Percentiles rank a stretch among this genome's conserved stretches.
Conservation (phyloP, 2,888 invertebrate species). For the Alloscopus bannaensis region DNA sequence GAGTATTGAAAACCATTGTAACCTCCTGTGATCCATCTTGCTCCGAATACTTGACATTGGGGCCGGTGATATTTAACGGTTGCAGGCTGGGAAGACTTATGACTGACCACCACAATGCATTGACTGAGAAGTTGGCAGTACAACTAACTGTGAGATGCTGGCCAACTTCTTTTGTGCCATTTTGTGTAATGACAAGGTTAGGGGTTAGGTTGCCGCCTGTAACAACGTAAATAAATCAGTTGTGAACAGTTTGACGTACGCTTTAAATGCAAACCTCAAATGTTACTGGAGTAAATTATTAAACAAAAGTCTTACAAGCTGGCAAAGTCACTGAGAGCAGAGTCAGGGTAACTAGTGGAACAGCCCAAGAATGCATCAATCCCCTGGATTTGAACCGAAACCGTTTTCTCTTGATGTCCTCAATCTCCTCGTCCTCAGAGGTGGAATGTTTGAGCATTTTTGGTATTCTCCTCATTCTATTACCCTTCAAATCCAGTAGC, state of each 20-base stretch:
- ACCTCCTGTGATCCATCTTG: constrained; percentile 76
- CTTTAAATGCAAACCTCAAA: background rate
- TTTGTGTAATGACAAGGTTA: constrained; percentile 35
- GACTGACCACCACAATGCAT: constrained; percentile 55
- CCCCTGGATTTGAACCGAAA: background rate
- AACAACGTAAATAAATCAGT: background rate
- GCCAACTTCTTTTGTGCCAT: constrained; percentile 49
- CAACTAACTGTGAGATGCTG: constrained; percentile 39
- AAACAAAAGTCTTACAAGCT: constrained; percentile 31
- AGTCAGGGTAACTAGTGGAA: background rate
- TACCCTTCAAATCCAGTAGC: background rate
- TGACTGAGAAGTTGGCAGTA: constrained; percentile 38
- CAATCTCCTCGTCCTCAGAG: constrained; percentile 22
- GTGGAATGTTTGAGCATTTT: constrained; percentile 57
- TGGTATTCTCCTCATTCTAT: constrained; percentile 10
- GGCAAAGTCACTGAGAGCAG: constrained; percentile 7
- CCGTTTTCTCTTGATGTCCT: constrained; percentile 8
- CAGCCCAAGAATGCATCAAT: background rate
- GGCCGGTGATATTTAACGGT: constrained; percentile 29
- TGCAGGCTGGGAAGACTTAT: constrained; percentile 23
- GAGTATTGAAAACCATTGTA: constrained; percentile 79
- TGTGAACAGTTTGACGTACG: background rate
- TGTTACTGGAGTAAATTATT: too few species aligned
- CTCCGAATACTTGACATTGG: background rate
- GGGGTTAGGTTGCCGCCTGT: constrained; percentile 28